These are phyloP conservation scores for Phoeniculus purpureus DNA, from an alignment of 2,797 vertebrate species.

Conservation along the genomic window DNA sequence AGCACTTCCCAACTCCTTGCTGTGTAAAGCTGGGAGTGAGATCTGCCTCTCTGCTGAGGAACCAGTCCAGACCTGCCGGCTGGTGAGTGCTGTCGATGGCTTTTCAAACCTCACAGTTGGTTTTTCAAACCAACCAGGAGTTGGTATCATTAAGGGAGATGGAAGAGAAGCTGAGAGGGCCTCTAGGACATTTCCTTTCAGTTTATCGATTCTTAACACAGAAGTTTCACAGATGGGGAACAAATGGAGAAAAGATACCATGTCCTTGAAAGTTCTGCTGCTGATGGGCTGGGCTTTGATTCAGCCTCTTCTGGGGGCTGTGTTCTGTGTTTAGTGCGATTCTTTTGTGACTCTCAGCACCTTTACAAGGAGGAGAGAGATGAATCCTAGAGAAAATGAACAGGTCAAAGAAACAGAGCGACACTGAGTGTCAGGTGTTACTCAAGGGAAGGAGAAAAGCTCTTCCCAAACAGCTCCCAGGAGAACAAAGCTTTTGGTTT, in stretches of 20 bases:
- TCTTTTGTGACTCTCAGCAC: neutral
- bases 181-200: conserved; percentile 30
- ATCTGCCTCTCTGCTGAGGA: conserved; percentile 4
- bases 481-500: neutral
- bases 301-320: neutral
- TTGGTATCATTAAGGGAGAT: conserved; percentile 39
- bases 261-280: conserved; percentile 18
- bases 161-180: conserved; percentile 2
- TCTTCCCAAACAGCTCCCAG: neutral
- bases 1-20: neutral
- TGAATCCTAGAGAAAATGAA: neutral
- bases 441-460: neutral
- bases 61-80: neutral
- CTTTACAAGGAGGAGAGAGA: neutral
- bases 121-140: neutral
- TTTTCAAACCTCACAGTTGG: conserved; percentile 14
- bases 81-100: conserved; percentile 25
- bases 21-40: neutral
- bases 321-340: neutral
- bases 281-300: conserved; percentile 25
- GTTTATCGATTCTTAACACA: conserved; percentile 47
- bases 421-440: neutral
- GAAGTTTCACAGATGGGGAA: conserved; percentile 39
- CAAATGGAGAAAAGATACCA: conserved; percentile 34
- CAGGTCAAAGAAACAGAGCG: neutral